A percentile compares a stretch with the other conserved stretches of the same genome.
Evolutionary conservation across 2,888 invertebrate genomes (phyloP).

Genomic region (Emmelina monodactyla): DNA sequence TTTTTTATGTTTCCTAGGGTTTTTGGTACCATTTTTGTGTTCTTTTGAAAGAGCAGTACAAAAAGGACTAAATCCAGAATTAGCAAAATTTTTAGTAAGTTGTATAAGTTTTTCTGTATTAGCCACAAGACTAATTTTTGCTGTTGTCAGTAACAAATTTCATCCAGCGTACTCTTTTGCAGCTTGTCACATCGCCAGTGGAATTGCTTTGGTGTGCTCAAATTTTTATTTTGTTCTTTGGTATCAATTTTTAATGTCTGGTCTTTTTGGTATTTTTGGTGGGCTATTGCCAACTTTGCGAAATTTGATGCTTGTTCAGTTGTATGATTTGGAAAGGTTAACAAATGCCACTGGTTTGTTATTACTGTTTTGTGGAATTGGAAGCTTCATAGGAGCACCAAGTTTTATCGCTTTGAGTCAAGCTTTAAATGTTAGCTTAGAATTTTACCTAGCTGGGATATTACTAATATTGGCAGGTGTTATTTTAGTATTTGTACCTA

Average conservation of each 20-base stretch:
- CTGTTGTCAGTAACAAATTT: constrained; percentile 36
- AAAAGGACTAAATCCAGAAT: constrained; percentile 28
- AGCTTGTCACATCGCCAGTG: no score
- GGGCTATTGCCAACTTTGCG: constrained; percentile 34
- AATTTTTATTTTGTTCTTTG: constrained; percentile 32
- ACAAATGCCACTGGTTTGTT: constrained; percentile 51
- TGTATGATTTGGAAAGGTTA: constrained; percentile 48
- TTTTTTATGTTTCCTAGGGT: constrained; percentile 35
- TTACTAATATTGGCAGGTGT: no score
- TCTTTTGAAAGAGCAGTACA: constrained; percentile 32
- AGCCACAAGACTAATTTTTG: constrained; percentile 33
- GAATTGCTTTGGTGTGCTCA: no score
- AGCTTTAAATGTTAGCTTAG: no score
- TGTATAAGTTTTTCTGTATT: constrained; percentile 40
- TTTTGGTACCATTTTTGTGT: constrained; percentile 45
- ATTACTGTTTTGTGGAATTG: constrained; percentile 42
- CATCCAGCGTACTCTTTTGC: no score
- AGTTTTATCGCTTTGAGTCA: no score
- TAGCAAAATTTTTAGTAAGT: constrained; percentile 42
- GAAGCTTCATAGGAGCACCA: no score
- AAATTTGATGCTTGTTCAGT: constrained; percentile 38
- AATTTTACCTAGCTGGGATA: no score
- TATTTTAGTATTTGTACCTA: no score
- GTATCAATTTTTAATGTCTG: constrained; percentile 40
- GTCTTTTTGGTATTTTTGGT: constrained; percentile 37